Evolutionary conservation across 2,113 vertebrate species (phyloP), one percentile per base, ranked within the genome.

Genomic region (Psettodes erumei): DNA sequence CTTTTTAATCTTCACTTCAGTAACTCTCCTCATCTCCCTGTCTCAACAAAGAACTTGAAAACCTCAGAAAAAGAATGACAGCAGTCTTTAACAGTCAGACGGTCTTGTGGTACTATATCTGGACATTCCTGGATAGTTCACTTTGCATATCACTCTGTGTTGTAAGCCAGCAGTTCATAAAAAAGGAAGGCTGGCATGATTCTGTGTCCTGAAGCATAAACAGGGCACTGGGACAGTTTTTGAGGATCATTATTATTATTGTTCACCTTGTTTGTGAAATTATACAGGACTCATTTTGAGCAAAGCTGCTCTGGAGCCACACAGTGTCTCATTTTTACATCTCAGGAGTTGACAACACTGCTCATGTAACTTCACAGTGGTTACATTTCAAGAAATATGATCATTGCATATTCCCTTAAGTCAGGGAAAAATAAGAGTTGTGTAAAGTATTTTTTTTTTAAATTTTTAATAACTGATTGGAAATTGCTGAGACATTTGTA

Each of bases 181-280:
- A 37, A 10, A 37, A 37, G 6, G 9, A 37, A 38, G 37, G 37
- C 37, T 35, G 11, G n/a, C 11, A 3, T 51, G 3, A 15, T 19
- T 19, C 18, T 30, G 8, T 16, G 18, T 19, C 28, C 9, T 56
- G 54, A n/a, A 21, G 54, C n/a, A n/a, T 32, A 56, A 56, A 30
- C 30, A 56, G 54, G 54, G 18, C 54, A 56, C 8, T 21, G 54
- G 54, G 54, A 56, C 54, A 56, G 32, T 59, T 59, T n/a, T 56
- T 2, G 55, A 60, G 21, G 35, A 40, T 37, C 12, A 18, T 27
- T 38, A n/a, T 59, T 12, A 30, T 40, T 43, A n/a, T n/a, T n/a
- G n/a, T 61, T 61, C 42, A 61, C 13, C 35, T 60, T 40, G 56
- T 60, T 42, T 40, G 35, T 25, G 38, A 42, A 42, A 28, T 15